These are phyloP conservation scores for Chionis minor DNA, from an alignment of 2,113 vertebrate genomes.

Conservation along the genomic window DNA sequence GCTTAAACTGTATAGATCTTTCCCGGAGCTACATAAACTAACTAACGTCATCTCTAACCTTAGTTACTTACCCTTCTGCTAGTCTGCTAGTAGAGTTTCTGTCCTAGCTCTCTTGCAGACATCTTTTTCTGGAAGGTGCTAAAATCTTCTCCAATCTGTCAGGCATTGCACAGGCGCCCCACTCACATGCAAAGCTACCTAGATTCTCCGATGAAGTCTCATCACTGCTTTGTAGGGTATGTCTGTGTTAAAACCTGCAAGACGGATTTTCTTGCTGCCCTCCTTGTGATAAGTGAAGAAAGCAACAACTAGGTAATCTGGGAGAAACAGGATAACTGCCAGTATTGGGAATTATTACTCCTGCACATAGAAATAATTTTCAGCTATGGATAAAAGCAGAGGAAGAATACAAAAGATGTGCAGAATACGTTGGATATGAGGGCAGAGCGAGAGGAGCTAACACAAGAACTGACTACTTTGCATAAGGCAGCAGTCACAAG, in stretches of 20 bases:
- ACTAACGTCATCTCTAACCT: not conserved
- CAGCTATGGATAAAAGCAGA: not conserved
- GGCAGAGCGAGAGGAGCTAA: not conserved
- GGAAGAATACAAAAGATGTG: not conserved
- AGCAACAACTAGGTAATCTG: not conserved
- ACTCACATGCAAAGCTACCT: not conserved
- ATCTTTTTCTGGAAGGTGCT: slow-evolving; percentile 13
- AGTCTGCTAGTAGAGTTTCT: not conserved
- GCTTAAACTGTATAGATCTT: not conserved
- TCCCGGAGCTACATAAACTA: not conserved
- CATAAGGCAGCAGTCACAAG: not conserved
- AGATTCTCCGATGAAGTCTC: not conserved
- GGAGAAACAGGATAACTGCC: not conserved
- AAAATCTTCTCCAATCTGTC: not conserved
- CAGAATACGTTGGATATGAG: not conserved
- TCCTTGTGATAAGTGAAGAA: not conserved
- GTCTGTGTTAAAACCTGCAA: not conserved
- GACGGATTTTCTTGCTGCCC: not conserved
- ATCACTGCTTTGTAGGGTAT: not conserved
- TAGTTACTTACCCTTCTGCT: not conserved
- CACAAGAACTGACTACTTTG: not conserved
- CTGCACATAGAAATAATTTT: not conserved
- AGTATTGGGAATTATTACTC: not conserved
- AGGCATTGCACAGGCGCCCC: not conserved
- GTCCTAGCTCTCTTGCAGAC: not conserved